Base-by-base conservation (phyloP, 2,113 vertebrate species). In the Tragelaphus scriptus region DNA sequence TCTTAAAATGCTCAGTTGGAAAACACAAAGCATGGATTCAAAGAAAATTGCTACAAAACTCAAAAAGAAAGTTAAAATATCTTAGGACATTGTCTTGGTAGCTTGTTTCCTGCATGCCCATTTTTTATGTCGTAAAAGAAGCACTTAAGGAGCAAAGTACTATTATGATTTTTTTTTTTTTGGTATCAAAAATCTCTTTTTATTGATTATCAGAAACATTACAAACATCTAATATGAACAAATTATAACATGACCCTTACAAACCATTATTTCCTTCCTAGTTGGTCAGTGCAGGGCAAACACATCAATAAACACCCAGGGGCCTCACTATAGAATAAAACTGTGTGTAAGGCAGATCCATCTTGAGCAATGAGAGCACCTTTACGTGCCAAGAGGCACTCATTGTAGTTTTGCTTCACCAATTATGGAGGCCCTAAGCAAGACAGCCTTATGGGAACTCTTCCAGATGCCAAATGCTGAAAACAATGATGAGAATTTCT, bases 401-500 rank as follows among this genome's bases (percentile, higher is more conserved):
- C 75, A 63, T 12, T 71, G 7, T 40, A 91, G 84, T 9, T 87
- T 93, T 87, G 23, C 51, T 68, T 84, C 36, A 65, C 32, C 58
- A 79, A n/a, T n/a, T 90, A 40, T 7, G 49, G 49, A 88, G 32
- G 3, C 6, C 8, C 5, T 75, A 23, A 36, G n/a, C 79, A 65
- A 91, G 51, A n/a, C 40, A n/a, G n/a, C 16, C 5, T 59, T 82
- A 32, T 36, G 89, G 55, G 58, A 36, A 13, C 36, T 61, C 7
- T 90, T 77, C 13, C n/a, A 49, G 59, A 81, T 85, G 16, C 40
- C 84, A 75, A 15, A 2, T 44, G 51, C n/a, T 90, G n/a, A 75
- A 95, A 95, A 79, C 12, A 30, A 81, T 93, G 32, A 87, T 92
- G 77, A 94, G n/a, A 90, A 55, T 95, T 87, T 79, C 88, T 94